These are phyloP conservation scores for Pipra filicauda DNA, from an alignment of 2,113 vertebrate genomes.

Conservation along the genomic window DNA sequence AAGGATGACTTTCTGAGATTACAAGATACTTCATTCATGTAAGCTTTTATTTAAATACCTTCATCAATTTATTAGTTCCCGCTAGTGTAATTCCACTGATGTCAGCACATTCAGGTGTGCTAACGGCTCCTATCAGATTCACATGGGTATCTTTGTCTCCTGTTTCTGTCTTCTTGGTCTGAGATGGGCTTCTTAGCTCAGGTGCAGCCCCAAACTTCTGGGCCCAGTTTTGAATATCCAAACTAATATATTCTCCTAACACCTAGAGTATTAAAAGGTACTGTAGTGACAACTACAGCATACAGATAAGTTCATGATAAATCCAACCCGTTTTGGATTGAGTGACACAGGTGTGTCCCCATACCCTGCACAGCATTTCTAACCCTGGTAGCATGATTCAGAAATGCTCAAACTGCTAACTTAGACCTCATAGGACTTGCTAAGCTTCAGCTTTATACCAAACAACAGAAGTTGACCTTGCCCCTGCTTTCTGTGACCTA, in stretches of 20 bases:
- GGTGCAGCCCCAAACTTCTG: not conserved
- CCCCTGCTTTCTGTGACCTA: not conserved
- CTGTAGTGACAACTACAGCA: not conserved
- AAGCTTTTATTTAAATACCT: not conserved
- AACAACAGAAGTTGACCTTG: not conserved
- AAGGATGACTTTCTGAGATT: not conserved
- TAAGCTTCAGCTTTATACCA: not conserved
- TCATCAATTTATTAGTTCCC: not conserved
- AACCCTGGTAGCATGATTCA: not conserved
- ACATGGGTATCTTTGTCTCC: not conserved
- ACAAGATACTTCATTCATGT: not conserved
- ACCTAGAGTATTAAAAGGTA: not conserved
- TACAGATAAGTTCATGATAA: not conserved
- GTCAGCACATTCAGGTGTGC: not conserved
- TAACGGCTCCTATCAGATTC: not conserved
- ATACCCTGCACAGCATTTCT: not conserved
- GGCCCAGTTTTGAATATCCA: not conserved
- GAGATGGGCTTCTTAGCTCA: not conserved
- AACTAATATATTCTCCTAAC: not conserved
- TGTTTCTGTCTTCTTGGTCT: not conserved
- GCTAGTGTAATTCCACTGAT: not conserved
- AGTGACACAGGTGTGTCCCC: not conserved
- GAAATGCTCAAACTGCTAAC: not conserved
- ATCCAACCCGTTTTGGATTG: not conserved
- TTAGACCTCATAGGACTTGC: not conserved